Percentiles rank a stretch among this genome's conserved stretches.
Conservation (phyloP, 2,888 invertebrate genomes). For the Malacosoma neustria region DNA sequence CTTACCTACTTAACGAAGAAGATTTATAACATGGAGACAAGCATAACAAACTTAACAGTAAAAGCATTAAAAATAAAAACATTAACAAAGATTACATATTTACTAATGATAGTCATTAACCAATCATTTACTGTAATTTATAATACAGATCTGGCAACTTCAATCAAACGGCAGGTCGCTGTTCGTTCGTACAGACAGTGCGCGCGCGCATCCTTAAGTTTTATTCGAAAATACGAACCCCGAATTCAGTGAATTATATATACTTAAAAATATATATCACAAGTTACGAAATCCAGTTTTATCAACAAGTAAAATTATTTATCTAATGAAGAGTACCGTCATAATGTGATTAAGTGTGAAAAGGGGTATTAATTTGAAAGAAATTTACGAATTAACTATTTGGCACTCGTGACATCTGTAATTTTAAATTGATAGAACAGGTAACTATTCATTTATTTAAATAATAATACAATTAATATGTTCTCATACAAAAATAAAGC, state of each 20-base stretch:
- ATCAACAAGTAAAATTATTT: not conserved
- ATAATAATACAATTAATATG: too few relatives aligned
- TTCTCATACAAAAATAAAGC: too few relatives aligned
- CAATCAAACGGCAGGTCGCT: not conserved
- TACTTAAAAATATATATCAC: not conserved
- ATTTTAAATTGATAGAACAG: not conserved
- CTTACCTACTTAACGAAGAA: too few relatives aligned
- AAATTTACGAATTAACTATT: not conserved
- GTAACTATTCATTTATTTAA: too few relatives aligned
- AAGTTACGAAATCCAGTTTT: not conserved
- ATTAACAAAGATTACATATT: too few relatives aligned
- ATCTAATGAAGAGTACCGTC: not conserved
- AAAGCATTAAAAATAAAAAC: too few relatives aligned
- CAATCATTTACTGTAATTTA: not conserved
- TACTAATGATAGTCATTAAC: too few relatives aligned
- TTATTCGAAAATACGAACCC: slow-evolving; percentile 16
- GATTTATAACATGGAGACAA: too few relatives aligned
- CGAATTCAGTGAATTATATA: too few relatives aligned
- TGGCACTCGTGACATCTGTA: not conserved
- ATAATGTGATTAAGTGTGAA: not conserved
- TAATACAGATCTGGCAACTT: not conserved
- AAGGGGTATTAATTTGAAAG: not conserved
- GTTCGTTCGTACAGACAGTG: slow-evolving; percentile 29
- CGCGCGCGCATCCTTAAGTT: slow-evolving; percentile 34
- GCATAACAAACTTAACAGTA: too few relatives aligned